A percentile compares a stretch with the other conserved stretches of the same genome.
phyloP scores from a whole-genome alignment of 2,113 vertebrate species.

The Labeo rohita region DNA sequence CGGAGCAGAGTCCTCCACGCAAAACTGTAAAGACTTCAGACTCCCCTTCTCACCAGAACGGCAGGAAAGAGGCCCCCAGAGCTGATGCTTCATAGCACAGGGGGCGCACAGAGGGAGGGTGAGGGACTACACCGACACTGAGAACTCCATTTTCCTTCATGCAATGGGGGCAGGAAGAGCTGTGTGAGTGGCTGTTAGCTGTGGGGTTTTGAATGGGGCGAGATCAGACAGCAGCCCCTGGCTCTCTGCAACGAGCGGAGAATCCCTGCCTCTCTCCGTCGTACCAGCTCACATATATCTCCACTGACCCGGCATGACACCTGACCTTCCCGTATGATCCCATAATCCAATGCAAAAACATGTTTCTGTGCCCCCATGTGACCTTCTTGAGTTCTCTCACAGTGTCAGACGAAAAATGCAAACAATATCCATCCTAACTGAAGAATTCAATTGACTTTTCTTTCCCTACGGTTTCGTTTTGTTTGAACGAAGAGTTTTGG shows the following conservation, averaged over 20 bases:
- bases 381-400: not conserved
- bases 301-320: slow-evolving; percentile 41
- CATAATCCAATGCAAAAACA: slow-evolving; percentile 7
- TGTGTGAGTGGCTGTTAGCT: not conserved
- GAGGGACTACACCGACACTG: slow-evolving; percentile 65
- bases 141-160: slow-evolving; percentile 64
- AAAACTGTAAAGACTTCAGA: slow-evolving; percentile 77
- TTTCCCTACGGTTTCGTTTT: not conserved
- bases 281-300: not conserved
- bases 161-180: slow-evolving; percentile 60
- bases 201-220: not conserved
- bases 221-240: slow-evolving; percentile 26
- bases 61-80: slow-evolving; percentile 73
- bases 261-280: slow-evolving; percentile 17
- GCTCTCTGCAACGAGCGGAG: not conserved
- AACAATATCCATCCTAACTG: not conserved
- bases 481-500: not conserved
- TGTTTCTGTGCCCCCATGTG: too few relatives aligned
- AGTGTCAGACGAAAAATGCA: not conserved
- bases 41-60: slow-evolving; percentile 71
- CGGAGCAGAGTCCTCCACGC: slow-evolving; percentile 76
- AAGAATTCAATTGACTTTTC: slow-evolving; percentile 18
- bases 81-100: slow-evolving; percentile 77
- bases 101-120: slow-evolving; percentile 72
- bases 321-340: not conserved